A percentile compares a stretch with the other conserved stretches of the same genome.
Evolutionary conservation across 2,113 vertebrate species (phyloP).

Genomic region (Tenebrosternarchus preto): DNA sequence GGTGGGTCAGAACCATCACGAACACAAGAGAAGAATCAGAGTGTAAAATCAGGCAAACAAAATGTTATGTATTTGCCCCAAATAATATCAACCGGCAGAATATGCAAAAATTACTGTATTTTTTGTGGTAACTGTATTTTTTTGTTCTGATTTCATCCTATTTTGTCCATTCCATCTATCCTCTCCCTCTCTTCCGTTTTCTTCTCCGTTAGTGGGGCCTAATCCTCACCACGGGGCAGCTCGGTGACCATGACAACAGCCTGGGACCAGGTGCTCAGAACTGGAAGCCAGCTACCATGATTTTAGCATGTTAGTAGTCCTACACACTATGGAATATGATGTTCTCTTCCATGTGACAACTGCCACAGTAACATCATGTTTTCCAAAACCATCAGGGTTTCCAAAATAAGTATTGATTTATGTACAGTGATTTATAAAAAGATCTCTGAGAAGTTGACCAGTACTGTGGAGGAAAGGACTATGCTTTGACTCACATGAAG

Average conservation of each 20-base stretch:
- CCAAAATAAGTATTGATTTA: background rate
- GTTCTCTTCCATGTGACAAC: background rate
- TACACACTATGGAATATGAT: background rate
- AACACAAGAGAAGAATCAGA: background rate
- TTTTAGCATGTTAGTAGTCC: background rate
- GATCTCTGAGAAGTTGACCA: background rate
- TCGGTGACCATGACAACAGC: conserved; percentile 46
- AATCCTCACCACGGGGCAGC: conserved; percentile 37
- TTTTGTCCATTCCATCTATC: background rate
- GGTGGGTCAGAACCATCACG: background rate
- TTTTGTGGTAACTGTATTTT: background rate
- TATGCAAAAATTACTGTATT: background rate
- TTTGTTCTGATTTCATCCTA: background rate
- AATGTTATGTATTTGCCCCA: background rate
- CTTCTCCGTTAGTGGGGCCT: background rate
- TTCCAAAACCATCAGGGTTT: background rate
- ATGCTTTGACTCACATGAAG: background rate
- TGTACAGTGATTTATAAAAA: background rate
- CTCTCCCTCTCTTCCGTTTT: conserved; percentile 6
- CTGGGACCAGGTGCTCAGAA: conserved; percentile 33
- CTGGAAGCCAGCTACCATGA: background rate
- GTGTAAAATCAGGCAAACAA: background rate
- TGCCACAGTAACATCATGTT: background rate
- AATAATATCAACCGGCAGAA: background rate
- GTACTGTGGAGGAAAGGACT: background rate